Evolutionary conservation across 2,888 invertebrate species (phyloP).

Genomic region (Dryococelus australis): DNA sequence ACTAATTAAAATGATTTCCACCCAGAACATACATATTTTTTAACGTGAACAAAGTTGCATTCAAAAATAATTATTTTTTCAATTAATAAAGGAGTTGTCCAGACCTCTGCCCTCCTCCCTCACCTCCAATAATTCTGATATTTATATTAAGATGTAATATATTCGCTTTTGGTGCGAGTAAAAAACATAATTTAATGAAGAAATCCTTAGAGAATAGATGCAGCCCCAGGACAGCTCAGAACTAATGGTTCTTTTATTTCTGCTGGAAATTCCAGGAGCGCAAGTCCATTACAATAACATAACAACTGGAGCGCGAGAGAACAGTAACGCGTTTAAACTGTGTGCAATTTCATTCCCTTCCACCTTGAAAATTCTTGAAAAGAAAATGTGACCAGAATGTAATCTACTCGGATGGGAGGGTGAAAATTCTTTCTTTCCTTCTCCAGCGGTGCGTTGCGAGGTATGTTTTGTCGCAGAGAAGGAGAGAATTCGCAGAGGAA

Average conservation of each 20-base stretch:
- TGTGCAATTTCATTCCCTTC: not conserved
- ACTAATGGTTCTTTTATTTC: not conserved
- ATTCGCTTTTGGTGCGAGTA: no score
- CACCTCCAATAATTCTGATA: no score
- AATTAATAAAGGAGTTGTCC: no score
- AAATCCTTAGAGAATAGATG: no score
- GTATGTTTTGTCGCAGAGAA: not conserved
- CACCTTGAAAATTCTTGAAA: not conserved
- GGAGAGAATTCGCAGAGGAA: not conserved
- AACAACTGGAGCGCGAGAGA: not conserved
- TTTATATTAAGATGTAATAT: no score
- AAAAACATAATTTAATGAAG: no score
- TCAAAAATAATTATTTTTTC: no score
- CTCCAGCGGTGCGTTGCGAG: not conserved
- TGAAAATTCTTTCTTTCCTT: not conserved
- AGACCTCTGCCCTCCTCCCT: no score
- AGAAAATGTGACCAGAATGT: constrained; percentile 1
- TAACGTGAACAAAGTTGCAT: no score
- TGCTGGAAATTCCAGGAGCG: not conserved
- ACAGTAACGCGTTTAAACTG: not conserved
- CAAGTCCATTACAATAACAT: not conserved
- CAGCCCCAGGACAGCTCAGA: no score
- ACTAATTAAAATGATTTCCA: no score
- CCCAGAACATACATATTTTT: no score
- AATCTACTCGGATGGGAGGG: not conserved